phyloP scores from a whole-genome alignment of 2,797 vertebrate species.

The Choloepus didactylus region DNA sequence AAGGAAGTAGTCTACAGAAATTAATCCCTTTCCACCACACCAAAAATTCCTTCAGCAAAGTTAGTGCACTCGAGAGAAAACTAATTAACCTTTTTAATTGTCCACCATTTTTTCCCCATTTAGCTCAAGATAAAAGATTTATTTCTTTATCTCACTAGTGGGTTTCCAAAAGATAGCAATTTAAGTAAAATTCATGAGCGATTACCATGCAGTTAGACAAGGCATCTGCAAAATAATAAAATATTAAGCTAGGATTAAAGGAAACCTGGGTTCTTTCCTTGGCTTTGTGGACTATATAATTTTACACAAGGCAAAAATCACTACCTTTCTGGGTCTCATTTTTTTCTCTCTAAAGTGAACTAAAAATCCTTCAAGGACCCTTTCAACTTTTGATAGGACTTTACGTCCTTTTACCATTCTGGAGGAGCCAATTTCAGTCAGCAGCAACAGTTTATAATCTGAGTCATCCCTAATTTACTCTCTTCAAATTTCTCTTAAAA shows the following conservation, averaged over 20 bases:
- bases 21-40: neutral
- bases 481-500: constrained; percentile 43
- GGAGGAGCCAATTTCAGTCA: neutral
- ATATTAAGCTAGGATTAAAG: constrained; percentile 75
- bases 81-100: neutral
- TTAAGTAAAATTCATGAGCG: constrained; percentile 69
- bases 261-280: constrained; percentile 69
- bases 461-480: constrained; percentile 17
- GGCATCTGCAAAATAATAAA: constrained; percentile 76
- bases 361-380: neutral
- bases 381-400: neutral
- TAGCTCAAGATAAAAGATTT: neutral
- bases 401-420: neutral
- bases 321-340: constrained; percentile 45
- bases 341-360: constrained; percentile 39
- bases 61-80: constrained; percentile 8
- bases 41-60: constrained; percentile 24
- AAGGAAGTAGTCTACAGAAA: neutral
- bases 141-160: constrained; percentile 40
- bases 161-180: constrained; percentile 58
- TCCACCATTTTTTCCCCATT: neutral
- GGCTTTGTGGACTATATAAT: constrained; percentile 75
- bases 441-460: constrained; percentile 52
- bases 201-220: constrained; percentile 70
- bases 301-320: constrained; percentile 73